Conservation (phyloP, 2,113 vertebrate genomes). For the Copsychus sechellarum region DNA sequence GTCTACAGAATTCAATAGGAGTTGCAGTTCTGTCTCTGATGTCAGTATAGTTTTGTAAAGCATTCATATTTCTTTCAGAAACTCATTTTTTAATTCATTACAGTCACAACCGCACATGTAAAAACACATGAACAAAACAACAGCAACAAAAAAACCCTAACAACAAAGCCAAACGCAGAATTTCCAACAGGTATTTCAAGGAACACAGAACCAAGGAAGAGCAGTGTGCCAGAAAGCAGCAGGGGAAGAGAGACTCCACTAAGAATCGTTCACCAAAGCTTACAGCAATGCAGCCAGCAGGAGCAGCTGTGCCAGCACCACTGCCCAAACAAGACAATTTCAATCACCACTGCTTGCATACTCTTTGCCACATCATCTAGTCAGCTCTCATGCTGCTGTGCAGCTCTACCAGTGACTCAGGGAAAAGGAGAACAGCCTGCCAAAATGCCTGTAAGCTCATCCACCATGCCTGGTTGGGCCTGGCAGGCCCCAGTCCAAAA, state of each 20-base stretch:
- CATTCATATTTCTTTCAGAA: not conserved
- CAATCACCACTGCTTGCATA: not conserved
- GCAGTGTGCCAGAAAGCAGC: not conserved
- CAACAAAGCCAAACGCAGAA: not conserved
- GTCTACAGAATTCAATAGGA: not conserved
- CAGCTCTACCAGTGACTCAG: not conserved
- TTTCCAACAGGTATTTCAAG: not conserved
- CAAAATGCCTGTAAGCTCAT: not conserved
- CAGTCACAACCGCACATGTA: not conserved
- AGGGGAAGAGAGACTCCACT: not conserved
- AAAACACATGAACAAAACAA: not conserved
- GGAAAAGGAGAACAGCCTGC: not conserved
- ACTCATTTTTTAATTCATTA: not conserved
- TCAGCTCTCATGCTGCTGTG: not conserved
- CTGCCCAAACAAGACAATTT: not conserved
- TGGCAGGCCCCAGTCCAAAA: not conserved
- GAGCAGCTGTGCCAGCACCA: not conserved
- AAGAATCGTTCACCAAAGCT: not conserved
- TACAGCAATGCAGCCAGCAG: not conserved
- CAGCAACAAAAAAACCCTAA: not conserved
- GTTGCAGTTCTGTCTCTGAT: not conserved
- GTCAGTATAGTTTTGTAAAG: not conserved
- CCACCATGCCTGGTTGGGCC: not conserved
- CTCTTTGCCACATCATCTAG: not conserved
- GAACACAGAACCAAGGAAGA: rapidly evolving